Conservation (phyloP, 2,888 invertebrate genomes). For the Agrypnus murinus region DNA sequence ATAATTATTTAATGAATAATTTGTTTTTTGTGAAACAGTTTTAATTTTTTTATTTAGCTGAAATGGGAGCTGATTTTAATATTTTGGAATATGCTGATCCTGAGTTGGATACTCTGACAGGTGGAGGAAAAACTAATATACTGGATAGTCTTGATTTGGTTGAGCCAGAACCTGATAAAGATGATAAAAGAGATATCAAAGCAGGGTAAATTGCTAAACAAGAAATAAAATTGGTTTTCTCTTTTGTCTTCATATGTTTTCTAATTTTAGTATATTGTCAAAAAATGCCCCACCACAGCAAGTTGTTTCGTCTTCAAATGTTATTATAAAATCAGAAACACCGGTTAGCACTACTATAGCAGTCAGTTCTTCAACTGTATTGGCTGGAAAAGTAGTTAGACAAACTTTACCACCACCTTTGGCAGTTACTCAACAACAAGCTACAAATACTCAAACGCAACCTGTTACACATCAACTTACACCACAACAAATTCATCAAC, state of each 20-base stretch:
- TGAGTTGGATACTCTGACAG: conserved; percentile 87
- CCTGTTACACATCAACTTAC: conserved; percentile 59
- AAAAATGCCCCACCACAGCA: conserved; percentile 48
- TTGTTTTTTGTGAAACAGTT: conserved; percentile 15
- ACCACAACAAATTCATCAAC: conserved; percentile 73
- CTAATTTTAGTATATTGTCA: conserved; percentile 19
- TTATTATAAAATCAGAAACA: conserved; percentile 53
- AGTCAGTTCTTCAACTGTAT: not conserved
- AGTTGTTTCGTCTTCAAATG: conserved; percentile 48
- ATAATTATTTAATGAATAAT: conserved; percentile 30
- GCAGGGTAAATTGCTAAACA: conserved; percentile 28
- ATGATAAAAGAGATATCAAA: conserved; percentile 73
- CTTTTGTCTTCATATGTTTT: too few relatives aligned
- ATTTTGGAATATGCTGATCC: conserved; percentile 97
- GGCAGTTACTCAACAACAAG: conserved; percentile 63
- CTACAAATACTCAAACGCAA: conserved; percentile 53
- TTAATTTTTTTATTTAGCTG: conserved; percentile 73
- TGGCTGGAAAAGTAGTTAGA: conserved; percentile 19
- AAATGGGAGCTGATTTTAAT: conserved; percentile 96
- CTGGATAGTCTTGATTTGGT: conserved; percentile 90
- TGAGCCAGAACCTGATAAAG: conserved; percentile 82
- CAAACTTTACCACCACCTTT: conserved; percentile 53
- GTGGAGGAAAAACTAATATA: conserved; percentile 88
- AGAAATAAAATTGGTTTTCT: too few relatives aligned
- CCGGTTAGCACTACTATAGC: conserved; percentile 23